These are phyloP conservation scores for Ophion slaviceki DNA, from an alignment of 2,888 invertebrate species.

Conservation along the genomic window DNA sequence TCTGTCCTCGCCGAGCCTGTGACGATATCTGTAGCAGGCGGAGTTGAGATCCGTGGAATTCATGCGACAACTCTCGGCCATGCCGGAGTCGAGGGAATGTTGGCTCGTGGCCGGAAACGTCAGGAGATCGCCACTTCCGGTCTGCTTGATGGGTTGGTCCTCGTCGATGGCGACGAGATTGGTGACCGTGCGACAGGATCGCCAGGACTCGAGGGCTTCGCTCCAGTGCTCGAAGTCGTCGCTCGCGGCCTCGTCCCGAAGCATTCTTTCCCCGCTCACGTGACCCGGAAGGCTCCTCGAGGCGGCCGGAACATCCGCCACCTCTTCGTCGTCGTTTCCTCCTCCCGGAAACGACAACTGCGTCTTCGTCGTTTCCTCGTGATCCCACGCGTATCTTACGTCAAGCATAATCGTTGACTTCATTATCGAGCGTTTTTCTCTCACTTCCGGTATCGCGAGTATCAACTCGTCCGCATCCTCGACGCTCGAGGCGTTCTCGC, in stretches of 20 bases:
- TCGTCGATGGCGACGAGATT: constrained; percentile 7
- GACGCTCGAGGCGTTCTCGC: constrained; percentile 52
- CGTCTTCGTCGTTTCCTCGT: constrained; percentile 57
- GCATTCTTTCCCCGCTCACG: constrained; percentile 2
- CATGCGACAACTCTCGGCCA: constrained; percentile 90
- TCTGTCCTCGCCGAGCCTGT: constrained; percentile 66
- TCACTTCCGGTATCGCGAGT: background rate
- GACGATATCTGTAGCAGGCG: constrained; percentile 71
- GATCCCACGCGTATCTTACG: constrained; percentile 77
- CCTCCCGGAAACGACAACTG: constrained; percentile 44
- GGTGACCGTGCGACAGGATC: constrained; percentile 61
- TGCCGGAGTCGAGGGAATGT: constrained; percentile 91
- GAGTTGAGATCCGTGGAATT: constrained; percentile 78
- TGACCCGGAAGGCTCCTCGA: constrained; percentile 74
- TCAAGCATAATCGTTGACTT: constrained; percentile 80
- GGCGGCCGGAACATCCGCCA: constrained; percentile 57
- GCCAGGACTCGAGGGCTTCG: constrained; percentile 66
- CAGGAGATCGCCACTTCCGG: constrained; percentile 1
- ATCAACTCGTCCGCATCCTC: constrained; percentile 57
- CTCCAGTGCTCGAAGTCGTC: constrained; percentile 58
- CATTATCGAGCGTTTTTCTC: constrained; percentile 68
- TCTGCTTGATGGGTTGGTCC: background rate
- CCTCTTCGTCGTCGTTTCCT: constrained; percentile 39
- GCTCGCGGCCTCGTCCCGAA: constrained; percentile 38
- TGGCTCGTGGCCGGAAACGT: constrained; percentile 67